Base-by-base conservation (phyloP, 2,797 vertebrate genomes). In the Eurystomus glaucurus region DNA sequence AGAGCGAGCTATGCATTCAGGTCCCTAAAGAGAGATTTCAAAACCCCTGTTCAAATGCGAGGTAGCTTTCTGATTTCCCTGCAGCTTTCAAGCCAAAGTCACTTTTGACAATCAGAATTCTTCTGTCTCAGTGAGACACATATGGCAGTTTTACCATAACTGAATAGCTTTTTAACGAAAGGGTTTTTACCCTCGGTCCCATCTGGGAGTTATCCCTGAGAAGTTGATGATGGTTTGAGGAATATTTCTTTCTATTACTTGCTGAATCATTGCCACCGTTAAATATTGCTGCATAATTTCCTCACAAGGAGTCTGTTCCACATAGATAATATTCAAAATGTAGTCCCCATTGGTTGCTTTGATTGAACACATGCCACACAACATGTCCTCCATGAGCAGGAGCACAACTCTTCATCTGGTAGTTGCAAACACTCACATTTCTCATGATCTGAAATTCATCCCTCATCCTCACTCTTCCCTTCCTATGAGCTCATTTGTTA, bases 151-250 rank as follows among this genome's bases (percentile, higher is more conserved):
- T 93, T 91, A 88, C 81, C 94, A 95, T 80, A 90, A 75, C 84
- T 88, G 88, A 94, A 94, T 87, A 88, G 88, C 84, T 92, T 94
- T 95, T 91, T 94, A 96, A 94, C 96, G 90, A 90, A 94, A 85
- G 46, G n/a, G 19, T 71, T 94, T 91, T 95, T 58, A 91, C 88
- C 88, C 85, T 88, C 69, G 37, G 84, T 96, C 92, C 91, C 94
- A 78, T 80, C 72, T 95, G 90, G 94, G 96, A 96, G 26, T 92
- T 95, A 88, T 58, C 92, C 78, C 55, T 69, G 81, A 89, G 78
- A 85, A 92, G 81, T 7, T 88, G 92, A 93, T 94, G 93, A 41
- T 62, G 71, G 84, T 93, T 93, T 92, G 81, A 85, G 69, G 95
- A 93, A 77, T 58, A 65, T 92, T 83, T 95, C 80, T 84, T 86